A percentile compares a stretch with the other conserved stretches of the same genome.
These are phyloP conservation scores for Ectropis crepuscularia DNA, from an alignment of 2,888 invertebrate species.

Conservation along the genomic window DNA sequence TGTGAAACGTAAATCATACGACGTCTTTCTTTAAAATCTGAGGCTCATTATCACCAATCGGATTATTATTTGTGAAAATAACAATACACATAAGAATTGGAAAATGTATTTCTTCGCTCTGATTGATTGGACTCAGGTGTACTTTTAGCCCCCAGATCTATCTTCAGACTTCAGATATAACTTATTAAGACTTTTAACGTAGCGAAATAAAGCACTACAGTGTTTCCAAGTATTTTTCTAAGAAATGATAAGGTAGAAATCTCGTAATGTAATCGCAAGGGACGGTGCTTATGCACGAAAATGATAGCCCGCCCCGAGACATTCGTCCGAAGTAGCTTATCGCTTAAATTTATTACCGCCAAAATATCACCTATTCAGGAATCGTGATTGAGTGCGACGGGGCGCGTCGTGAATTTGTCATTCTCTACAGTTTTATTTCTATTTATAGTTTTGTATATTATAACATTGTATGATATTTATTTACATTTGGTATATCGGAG, in stretches of 20 bases:
- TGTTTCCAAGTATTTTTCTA: slow-evolving; percentile 11
- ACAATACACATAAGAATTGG: slow-evolving; percentile 11
- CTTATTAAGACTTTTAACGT: slow-evolving; percentile 5
- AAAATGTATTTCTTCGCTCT: slow-evolving; percentile 1
- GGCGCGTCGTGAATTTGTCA: slow-evolving; percentile 34
- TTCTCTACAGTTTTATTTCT: slow-evolving; percentile 28
- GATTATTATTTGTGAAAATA: neutral
- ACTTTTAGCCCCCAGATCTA: neutral
- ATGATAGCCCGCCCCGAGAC: slow-evolving; percentile 28
- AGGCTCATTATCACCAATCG: too few species aligned
- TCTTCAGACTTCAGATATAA: neutral
- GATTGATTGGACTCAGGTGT: slow-evolving; percentile 12
- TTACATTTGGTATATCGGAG: too few species aligned
- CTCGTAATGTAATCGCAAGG: slow-evolving; percentile 27
- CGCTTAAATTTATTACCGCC: slow-evolving; percentile 48
- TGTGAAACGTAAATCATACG: too few species aligned
- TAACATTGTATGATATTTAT: too few species aligned
- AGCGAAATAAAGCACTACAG: neutral
- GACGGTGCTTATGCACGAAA: slow-evolving; percentile 41
- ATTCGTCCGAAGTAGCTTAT: slow-evolving; percentile 47
- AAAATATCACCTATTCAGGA: slow-evolving; percentile 38
- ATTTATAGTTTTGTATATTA: too few species aligned
- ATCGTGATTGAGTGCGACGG: slow-evolving; percentile 44
- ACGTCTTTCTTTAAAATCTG: too few species aligned
- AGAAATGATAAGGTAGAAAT: slow-evolving; percentile 20